Percentiles rank a stretch among this genome's conserved stretches.
Conservation (phyloP, 2,888 invertebrate genomes). For the Leptogaster cylindrica region DNA sequence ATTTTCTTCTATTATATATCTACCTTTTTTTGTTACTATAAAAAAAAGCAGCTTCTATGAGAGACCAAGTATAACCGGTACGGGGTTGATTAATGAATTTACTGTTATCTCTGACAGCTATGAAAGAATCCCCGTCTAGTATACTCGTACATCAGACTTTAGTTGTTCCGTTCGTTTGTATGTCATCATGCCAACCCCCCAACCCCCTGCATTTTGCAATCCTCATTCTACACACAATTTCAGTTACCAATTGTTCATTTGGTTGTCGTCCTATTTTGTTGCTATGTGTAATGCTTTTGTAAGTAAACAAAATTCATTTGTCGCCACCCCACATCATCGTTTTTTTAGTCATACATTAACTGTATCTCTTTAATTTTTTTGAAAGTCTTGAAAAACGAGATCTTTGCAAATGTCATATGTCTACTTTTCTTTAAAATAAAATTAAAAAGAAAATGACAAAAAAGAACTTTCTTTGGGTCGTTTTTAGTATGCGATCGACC, state of each 20-base stretch:
- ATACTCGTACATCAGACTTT: conserved; percentile 25
- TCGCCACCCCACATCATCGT: no score
- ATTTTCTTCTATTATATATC: conserved; percentile 14
- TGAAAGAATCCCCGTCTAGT: conserved; percentile 16
- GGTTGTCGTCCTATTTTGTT: neutral
- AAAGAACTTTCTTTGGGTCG: neutral
- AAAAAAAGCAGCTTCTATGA: conserved; percentile 17
- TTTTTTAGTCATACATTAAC: conserved; percentile 26
- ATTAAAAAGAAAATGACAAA: neutral
- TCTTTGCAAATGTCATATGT: conserved; percentile 25
- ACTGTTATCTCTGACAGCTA: conserved; percentile 38
- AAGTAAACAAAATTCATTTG: conserved; percentile 27
- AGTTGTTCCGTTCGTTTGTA: conserved; percentile 26
- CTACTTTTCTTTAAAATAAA: conserved; percentile 8
- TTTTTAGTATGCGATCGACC: neutral
- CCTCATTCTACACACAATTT: no score
- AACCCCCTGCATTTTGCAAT: no score
- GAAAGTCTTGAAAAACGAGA: no score
- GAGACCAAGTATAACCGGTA: neutral
- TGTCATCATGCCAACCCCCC: neutral
- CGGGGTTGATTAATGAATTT: conserved; percentile 37
- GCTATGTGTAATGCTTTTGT: conserved; percentile 10
- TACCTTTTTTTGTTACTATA: neutral
- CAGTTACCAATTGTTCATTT: neutral
- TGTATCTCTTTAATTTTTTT: conserved; percentile 15